Evolutionary conservation across 2,113 vertebrate species (phyloP).

Genomic region (Gnathonemus longibarbis): DNA sequence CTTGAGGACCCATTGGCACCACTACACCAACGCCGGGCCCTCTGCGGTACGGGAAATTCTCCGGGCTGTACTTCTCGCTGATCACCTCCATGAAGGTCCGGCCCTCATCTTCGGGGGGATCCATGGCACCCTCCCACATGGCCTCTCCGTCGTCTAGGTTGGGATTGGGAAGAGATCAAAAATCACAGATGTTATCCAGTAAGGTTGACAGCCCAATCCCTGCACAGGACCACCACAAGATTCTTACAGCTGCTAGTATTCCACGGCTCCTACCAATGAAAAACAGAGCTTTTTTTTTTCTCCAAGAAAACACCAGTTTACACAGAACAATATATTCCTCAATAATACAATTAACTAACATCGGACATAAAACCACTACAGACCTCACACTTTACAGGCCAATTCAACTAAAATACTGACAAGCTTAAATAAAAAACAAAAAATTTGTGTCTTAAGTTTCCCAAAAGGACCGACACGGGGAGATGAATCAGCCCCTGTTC

Average conservation of each 20-base stretch:
- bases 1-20: conserved; percentile 68
- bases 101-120: conserved; percentile 68
- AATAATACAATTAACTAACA: not conserved
- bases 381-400: not conserved
- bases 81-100: conserved; percentile 91
- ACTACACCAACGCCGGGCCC: conserved; percentile 86
- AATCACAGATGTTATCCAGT: conserved; percentile 4
- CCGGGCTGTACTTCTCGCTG: conserved; percentile 92
- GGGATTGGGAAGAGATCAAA: conserved; percentile 1
- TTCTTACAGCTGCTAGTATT: not conserved
- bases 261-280: not conserved
- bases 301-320: not conserved
- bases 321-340: not conserved
- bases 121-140: conserved; percentile 64
- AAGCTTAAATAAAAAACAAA: not conserved
- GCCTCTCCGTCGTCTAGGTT: conserved; percentile 32
- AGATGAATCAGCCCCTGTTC: not conserved
- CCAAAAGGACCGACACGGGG: not conserved
- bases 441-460: not conserved
- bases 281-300: not conserved
- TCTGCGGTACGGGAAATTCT: conserved; percentile 90
- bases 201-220: not conserved
- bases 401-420: not conserved
- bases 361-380: not conserved
- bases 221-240: not conserved